Evolutionary conservation across 2,797 vertebrate species (phyloP).

Genomic region (Botia almorhae): DNA sequence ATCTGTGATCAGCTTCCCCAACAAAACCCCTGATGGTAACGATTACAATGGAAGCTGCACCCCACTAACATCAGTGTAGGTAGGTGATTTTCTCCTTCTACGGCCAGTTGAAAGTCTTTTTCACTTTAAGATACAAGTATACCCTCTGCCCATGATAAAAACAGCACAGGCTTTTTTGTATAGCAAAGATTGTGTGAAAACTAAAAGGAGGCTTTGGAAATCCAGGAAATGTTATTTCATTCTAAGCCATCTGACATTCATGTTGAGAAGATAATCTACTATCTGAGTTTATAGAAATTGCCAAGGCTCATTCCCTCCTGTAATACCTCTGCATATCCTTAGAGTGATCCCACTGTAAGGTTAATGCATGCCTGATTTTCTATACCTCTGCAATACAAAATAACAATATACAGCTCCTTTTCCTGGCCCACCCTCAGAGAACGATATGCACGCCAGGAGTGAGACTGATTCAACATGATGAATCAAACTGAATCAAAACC

Average conservation of each 20-base stretch:
- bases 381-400: slow-evolving; percentile 10
- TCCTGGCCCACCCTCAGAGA: slow-evolving; percentile 2
- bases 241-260: neutral
- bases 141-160: neutral
- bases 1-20: neutral
- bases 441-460: neutral
- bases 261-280: slow-evolving; percentile 8
- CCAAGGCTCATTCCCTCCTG: neutral
- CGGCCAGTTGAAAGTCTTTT: neutral
- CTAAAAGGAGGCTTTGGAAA: neutral
- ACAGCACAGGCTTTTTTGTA: neutral
- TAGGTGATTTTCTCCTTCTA: neutral
- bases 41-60: neutral
- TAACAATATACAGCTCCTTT: slow-evolving; percentile 2
- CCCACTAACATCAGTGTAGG: neutral
- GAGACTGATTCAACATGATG: slow-evolving; percentile 7
- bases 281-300: slow-evolving; percentile 12
- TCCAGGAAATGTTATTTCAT: slow-evolving; percentile 1
- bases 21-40: neutral
- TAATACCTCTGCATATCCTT: neutral
- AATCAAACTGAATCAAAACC: slow-evolving; percentile 11
- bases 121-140: neutral
- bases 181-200: neutral
- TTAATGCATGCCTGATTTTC: slow-evolving; percentile 27
- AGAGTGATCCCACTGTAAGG: slow-evolving; percentile 13